Conservation (phyloP, 2,888 invertebrate species). For the Melieria omissa region DNA sequence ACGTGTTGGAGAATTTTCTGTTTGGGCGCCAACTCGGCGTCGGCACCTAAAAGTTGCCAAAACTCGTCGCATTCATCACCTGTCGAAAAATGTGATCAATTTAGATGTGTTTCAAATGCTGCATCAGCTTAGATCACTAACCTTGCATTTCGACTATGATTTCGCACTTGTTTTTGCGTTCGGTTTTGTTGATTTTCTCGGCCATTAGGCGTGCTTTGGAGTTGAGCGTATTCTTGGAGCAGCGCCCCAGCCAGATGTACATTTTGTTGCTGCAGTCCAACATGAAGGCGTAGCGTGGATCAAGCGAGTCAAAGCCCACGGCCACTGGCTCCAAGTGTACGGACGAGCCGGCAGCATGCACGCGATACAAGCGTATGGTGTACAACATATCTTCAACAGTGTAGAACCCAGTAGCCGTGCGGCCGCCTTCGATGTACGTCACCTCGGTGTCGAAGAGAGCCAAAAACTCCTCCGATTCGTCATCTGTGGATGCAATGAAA, state of each 20-base stretch:
- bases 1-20: conserved; percentile 65
- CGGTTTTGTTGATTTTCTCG: conserved; percentile 98
- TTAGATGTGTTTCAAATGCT: not conserved
- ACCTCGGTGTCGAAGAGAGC: conserved; percentile 90
- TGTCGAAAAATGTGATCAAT: conserved; percentile 21
- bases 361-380: conserved; percentile 85
- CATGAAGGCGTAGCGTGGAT: conserved; percentile 92
- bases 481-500: conserved; percentile 65
- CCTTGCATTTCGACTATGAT: conserved; percentile 84
- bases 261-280: conserved; percentile 88
- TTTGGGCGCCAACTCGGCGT: conserved; percentile 62
- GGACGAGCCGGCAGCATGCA: conserved; percentile 87
- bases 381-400: conserved; percentile 93
- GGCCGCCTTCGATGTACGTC: conserved; percentile 96
- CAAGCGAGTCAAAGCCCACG: conserved; percentile 78
- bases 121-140: conserved; percentile 22
- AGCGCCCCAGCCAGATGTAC: conserved; percentile 85
- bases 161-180: conserved; percentile 94
- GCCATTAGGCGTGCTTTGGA: conserved; percentile 84
- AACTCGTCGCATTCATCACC: conserved; percentile 85
- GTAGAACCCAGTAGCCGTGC: conserved; percentile 95
- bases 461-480: conserved; percentile 96
- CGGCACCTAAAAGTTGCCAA: conserved; percentile 77
- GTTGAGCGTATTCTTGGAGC: conserved; percentile 87
- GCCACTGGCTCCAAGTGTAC: conserved; percentile 91